Base-by-base conservation (phyloP, 2,797 vertebrate species). In the Novumbra hubbsi region DNA sequence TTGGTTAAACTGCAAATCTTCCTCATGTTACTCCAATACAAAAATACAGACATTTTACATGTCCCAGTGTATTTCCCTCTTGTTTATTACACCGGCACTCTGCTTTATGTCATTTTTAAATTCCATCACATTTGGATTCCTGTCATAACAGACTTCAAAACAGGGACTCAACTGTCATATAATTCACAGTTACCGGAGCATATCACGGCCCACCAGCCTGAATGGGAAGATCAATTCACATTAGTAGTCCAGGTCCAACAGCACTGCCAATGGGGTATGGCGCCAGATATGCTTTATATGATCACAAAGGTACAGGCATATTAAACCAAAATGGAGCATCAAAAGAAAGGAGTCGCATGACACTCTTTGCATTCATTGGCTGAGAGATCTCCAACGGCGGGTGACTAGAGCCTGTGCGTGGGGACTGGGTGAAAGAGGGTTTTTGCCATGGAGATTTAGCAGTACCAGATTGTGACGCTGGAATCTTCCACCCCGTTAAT, bases 401-500 rank as follows among this genome's bases (percentile, higher is more conserved):
- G 55, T 64, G 78, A 70, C 55, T 34, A 57, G 21, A 74, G 86
- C 83, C 75, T 68, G 70, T 76, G 75, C 69, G 72, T 74, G 74
- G 62, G 71, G 74, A 32, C 77, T 66, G 71, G 14, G 66, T 69
- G 77, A 34, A 78, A 76, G 67, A 72, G 80, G 80, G 82, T 82
- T 81, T 89, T 83, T 63, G 68, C 81, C 81, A 86, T 74, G 78
- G 78, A 86, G 87, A 86, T 19, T 90, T 85, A 89, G 77, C 79
- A 83, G 85, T 84, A 76, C 82, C 68, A 72, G 83, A 84, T 86
- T 86, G 73, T 66, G 67, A 72, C 73, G 78, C 84, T 89, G 74
- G 89, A 88, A 91, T 91, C 88, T 89, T 82, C 81, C 80, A 84
- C 78, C 75, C 85, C 84, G 77, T 55, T 91, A 90, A 91, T 90